These are phyloP conservation scores for Gymnoscopelus microlampas DNA, from an alignment of 2,797 vertebrate species.

Conservation along the genomic window DNA sequence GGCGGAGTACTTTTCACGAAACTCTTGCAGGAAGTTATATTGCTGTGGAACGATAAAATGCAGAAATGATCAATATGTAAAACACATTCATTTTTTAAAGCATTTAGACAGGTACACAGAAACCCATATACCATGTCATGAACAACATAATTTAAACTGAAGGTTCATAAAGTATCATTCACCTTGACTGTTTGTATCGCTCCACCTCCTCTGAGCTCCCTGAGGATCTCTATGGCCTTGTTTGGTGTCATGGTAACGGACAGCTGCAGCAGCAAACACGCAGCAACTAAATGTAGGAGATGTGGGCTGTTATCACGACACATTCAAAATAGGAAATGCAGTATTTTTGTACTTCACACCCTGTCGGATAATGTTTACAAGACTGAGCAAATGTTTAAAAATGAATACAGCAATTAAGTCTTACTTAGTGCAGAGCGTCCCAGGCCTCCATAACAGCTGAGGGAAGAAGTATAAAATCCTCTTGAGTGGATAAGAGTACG, in stretches of 20 bases:
- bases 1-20: slow-evolving; percentile 81
- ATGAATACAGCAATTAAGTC: slow-evolving; percentile 29
- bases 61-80: background rate
- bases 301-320: background rate
- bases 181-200: slow-evolving; percentile 95
- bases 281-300: slow-evolving; percentile 81
- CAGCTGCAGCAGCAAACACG: slow-evolving; percentile 88
- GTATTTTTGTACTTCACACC: background rate
- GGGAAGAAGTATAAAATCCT: slow-evolving; percentile 8
- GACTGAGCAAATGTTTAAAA: background rate
- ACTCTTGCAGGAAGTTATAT: slow-evolving; percentile 94
- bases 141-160: background rate
- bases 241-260: slow-evolving; percentile 81
- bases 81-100: background rate
- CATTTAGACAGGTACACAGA: background rate
- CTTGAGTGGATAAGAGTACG: background rate
- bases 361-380: background rate
- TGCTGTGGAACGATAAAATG: slow-evolving; percentile 76
- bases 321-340: background rate
- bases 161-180: slow-evolving; percentile 30
- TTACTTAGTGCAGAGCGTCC: slow-evolving; percentile 89
- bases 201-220: slow-evolving; percentile 84
- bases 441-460: slow-evolving; percentile 91
- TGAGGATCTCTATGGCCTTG: slow-evolving; percentile 87
- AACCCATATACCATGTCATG: background rate